Conservation (phyloP, 2,888 invertebrate genomes). For the Eristalinus aeneus region DNA sequence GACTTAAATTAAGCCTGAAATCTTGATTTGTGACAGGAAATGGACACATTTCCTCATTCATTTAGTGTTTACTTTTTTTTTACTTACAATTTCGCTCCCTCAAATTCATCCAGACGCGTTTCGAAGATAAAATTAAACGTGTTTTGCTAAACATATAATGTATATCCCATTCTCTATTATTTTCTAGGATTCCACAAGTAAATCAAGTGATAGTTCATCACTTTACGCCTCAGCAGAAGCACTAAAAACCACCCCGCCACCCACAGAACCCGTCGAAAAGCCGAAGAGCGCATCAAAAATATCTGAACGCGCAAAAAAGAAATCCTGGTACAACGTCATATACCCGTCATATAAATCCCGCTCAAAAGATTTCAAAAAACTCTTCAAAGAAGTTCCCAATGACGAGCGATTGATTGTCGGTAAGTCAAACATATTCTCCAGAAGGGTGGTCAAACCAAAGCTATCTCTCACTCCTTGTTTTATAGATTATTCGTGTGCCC, state of each 20-base stretch:
- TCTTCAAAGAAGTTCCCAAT: slow-evolving; percentile 94
- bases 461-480: slow-evolving; percentile 61
- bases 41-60: no score
- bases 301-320: slow-evolving; percentile 86
- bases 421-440: slow-evolving; percentile 78
- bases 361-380: slow-evolving; percentile 94
- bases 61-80: no score
- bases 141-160: neutral
- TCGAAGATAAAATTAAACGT: neutral
- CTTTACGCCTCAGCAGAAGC: slow-evolving; percentile 62
- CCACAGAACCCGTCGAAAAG: slow-evolving; percentile 73
- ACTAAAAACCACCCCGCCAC: slow-evolving; percentile 39
- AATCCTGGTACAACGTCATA: slow-evolving; percentile 92
- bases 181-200: slow-evolving; percentile 72
- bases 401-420: slow-evolving; percentile 96
- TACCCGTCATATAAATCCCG: slow-evolving; percentile 97
- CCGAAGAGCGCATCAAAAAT: slow-evolving; percentile 78
- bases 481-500: slow-evolving; percentile 97
- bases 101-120: no score
- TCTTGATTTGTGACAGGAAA: no score
- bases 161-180: neutral
- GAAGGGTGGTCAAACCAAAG: neutral
- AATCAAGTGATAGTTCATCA: slow-evolving; percentile 72
- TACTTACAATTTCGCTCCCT: no score
- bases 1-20: no score